phyloP scores from a whole-genome alignment of 1,140 invertebrate species.

The Dendroctonus valens region DNA sequence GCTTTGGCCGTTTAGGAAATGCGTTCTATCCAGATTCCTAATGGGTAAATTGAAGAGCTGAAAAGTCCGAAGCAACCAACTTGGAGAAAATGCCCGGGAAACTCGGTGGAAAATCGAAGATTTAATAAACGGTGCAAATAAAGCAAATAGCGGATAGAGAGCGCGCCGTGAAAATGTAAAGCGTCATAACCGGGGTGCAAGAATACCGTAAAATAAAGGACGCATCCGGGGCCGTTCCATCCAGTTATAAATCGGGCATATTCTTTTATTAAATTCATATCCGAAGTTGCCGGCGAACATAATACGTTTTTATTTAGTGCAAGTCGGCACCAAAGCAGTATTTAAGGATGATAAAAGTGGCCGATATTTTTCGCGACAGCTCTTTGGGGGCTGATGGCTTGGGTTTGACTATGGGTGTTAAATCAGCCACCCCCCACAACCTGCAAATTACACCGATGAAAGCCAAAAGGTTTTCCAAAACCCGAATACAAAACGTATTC shows the following conservation, averaged over 20 bases:
- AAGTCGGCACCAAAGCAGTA: conserved; percentile 7
- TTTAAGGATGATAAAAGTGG: not conserved
- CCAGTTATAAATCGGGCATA: conserved; percentile 22
- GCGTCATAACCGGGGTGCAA: conserved; percentile 7
- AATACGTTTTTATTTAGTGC: conserved; percentile 24
- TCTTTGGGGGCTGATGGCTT: no score
- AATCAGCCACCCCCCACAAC: not conserved
- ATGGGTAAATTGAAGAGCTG: not conserved
- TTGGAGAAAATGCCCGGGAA: not conserved
- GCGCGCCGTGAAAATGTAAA: conserved; percentile 7
- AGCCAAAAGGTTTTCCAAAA: not conserved
- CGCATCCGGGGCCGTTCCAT: not conserved
- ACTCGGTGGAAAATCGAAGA: not conserved
- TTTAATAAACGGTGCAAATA: conserved; percentile 3
- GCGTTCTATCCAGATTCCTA: not conserved
- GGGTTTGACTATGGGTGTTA: no score
- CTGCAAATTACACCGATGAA: not conserved
- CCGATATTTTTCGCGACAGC: no score
- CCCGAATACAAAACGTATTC: not conserved
- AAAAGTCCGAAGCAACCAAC: not conserved
- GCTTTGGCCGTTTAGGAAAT: not conserved
- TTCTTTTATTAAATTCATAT: conserved; percentile 28
- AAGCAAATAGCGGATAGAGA: conserved; percentile 1
- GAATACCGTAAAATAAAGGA: conserved; percentile 15
- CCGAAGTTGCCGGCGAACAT: conserved; percentile 20